Percentiles rank a stretch among this genome's conserved stretches.
These are phyloP conservation scores for Anastatus disparis DNA, from an alignment of 1,140 invertebrate species.

Conservation along the genomic window DNA sequence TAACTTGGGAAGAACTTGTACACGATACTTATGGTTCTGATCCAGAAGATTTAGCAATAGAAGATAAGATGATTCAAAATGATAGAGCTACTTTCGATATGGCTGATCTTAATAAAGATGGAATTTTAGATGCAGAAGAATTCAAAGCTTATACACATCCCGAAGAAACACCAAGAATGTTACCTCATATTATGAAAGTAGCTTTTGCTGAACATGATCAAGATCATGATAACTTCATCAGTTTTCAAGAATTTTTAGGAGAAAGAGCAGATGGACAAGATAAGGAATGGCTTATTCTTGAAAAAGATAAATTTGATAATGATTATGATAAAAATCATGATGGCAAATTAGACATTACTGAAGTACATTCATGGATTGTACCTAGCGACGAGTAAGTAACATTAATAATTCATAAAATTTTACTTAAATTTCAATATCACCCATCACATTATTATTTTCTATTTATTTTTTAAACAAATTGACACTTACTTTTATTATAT, in stretches of 20 bases:
- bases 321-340: slow-evolving; percentile 91
- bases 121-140: slow-evolving; percentile 80
- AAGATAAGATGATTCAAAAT: slow-evolving; percentile 74
- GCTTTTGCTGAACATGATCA: slow-evolving; percentile 87
- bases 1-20: slow-evolving; percentile 92
- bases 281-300: slow-evolving; percentile 83
- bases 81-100: slow-evolving; percentile 88
- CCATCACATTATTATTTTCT: background rate
- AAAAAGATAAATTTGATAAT: slow-evolving; percentile 91
- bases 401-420: too few species aligned
- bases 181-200: slow-evolving; percentile 83
- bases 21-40: slow-evolving; percentile 82
- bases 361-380: slow-evolving; percentile 90
- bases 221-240: slow-evolving; percentile 84
- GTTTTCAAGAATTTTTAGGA: slow-evolving; percentile 86
- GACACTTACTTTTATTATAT: background rate
- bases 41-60: slow-evolving; percentile 66
- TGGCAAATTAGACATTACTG: slow-evolving; percentile 80
- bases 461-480: slow-evolving; percentile 27
- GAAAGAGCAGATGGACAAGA: slow-evolving; percentile 78
- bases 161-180: slow-evolving; percentile 92
- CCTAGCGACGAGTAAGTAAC: slow-evolving; percentile 91
- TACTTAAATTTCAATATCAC: too few species aligned
- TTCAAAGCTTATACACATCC: slow-evolving; percentile 93
- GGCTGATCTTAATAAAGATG: slow-evolving; percentile 89